A percentile compares a stretch with the other conserved stretches of the same genome.
Evolutionary conservation across 2,797 vertebrate species (phyloP).

Genomic region (Sphenopsis melanotis): DNA sequence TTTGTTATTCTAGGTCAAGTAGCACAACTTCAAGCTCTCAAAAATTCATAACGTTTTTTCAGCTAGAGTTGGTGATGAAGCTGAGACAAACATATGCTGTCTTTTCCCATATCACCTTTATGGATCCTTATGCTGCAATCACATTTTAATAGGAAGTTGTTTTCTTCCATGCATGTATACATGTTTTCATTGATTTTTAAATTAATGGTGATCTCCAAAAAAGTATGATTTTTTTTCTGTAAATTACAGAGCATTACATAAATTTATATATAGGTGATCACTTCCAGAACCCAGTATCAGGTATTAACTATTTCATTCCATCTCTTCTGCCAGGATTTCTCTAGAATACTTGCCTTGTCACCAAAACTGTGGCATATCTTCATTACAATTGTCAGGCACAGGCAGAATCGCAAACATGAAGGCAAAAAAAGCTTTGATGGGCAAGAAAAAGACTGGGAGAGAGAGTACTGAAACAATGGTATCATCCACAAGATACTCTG

Average conservation of each 20-base stretch:
- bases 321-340: not conserved
- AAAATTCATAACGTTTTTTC: not conserved
- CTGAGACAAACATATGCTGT: not conserved
- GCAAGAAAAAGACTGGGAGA: not conserved
- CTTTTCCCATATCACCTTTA: not conserved
- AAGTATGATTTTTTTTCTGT: not conserved
- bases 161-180: not conserved
- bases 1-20: not conserved
- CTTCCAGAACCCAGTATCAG: not conserved
- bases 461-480: not conserved
- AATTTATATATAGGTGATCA: not conserved
- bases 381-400: constrained; percentile 7
- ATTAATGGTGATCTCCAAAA: not conserved
- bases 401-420: not conserved
- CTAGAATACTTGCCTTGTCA: not conserved
- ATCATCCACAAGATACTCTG: not conserved
- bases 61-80: not conserved
- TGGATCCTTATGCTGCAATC: not conserved
- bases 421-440: not conserved
- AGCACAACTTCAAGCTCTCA: not conserved
- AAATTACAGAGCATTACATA: not conserved
- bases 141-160: not conserved
- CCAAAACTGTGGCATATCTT: not conserved
- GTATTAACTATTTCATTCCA: not conserved
- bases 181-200: not conserved